Evolutionary conservation across 2,888 invertebrate species (phyloP), one percentile per base, ranked within the genome.

Genomic region (Eumacrocentrus americanus): DNA sequence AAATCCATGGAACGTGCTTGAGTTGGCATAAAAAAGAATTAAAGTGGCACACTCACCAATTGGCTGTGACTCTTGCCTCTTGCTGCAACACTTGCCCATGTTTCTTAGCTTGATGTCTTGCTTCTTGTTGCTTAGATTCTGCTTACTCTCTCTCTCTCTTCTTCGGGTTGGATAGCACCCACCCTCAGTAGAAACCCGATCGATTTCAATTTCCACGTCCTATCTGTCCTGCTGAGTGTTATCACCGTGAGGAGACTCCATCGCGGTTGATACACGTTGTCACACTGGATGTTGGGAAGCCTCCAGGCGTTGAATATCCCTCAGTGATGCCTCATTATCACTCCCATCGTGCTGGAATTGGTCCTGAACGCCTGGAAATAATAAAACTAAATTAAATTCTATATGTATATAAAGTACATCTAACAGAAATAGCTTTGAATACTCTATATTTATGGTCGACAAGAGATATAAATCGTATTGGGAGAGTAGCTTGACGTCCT

Each of bases 71-170:
- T 89, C 89, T 82, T 91, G 89, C 80, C 90, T 88, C 84, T 91
- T 91, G 84, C 91, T 91, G 84, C 92, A 92, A 85, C 92, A 92
- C 85, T 90, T 90, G 82, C 92, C 92, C 92, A 93, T 92, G 61
- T 72, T 77, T 69, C 7, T 57, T 40, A 22, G 11, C 35, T 20
- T 20, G 29, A 29, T 29, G n/a, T n/a, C n/a, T n/a, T n/a, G n/a
- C n/a, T n/a, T n/a, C n/a, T 35, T 56, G 22, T 44, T 5, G 35
- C 6, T 51, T 40, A 44, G 25, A 47, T 37, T 20, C 16, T 37
- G 34, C 20, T 40, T 48, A 23, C 18, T 53, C 16, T 35, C 22
- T 42, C 9, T 34, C 35, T 37, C 23, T 56, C 18, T 37, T 52
- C 46, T 12, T 44, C 11, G 16, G 42, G 9, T 29, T 14, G 5